Base-by-base conservation (phyloP, 2,113 vertebrate species). In the Gracilinanus agilis region DNA sequence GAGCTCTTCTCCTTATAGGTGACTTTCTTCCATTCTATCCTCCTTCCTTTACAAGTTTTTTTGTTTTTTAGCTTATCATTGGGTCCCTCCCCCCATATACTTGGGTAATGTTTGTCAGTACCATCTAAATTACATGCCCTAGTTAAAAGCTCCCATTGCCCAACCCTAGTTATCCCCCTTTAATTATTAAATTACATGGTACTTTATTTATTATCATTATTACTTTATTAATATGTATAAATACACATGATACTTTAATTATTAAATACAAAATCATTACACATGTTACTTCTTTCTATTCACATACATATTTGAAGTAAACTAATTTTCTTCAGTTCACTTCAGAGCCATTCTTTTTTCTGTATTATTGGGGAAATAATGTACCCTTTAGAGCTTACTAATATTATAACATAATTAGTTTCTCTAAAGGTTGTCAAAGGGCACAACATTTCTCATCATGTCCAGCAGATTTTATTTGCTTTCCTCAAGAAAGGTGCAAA, bases 321-420 rank as follows among this genome's bases (percentile, higher is more conserved):
- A 91, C 49, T 25, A 10, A 92, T 44, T 6, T 24, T 58, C 53
- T 90, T 93, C 40, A 90, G 91, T 91, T 91, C 94, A 92, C 67
- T 83, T 0, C 88, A 9, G 44, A 90, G 2, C 40, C 27, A 83
- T 83, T 40, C 34, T 83, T 83, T 83, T 49, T 83, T 44, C n/a
- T 90, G 10, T 12, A 89, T 95, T 92, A 55, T 94, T 56, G 92
- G 94, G 90, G 90, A 88, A 96, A 92, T 67, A 91, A 13, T 55
- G 88, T 7, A n/a, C 3, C 21, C 29, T 21, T 10, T 55, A 92
- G 24, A 91, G 16, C 91, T 49, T 93, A 83, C 24, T 34, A 93
- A 53, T 44, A 34, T n/a, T 61, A 19, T 40, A 44, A 91, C 91
- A 91, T 94, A 92, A 89, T 92, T 92, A 93, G 83, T 12, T 56